Percentiles rank a stretch among this genome's conserved stretches.
phyloP scores from a whole-genome alignment of 2,888 invertebrate species.

The Trichacis sp. region DNA sequence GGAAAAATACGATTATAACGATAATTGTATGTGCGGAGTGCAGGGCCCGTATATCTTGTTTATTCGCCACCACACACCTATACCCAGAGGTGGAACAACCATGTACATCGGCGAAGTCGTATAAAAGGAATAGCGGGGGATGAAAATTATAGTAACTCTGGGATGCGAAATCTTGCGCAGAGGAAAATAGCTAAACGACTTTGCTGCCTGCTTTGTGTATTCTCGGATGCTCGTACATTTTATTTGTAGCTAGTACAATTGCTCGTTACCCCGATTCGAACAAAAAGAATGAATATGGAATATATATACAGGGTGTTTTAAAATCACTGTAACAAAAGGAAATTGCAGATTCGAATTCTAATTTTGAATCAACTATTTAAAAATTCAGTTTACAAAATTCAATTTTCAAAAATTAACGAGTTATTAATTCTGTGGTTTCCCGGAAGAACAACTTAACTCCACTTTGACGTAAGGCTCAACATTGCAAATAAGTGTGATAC shows the following conservation, averaged over 20 bases:
- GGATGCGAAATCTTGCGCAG: constrained; percentile 44
- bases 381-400: no score
- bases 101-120: constrained; percentile 45
- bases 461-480: no score
- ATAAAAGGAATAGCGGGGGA: constrained; percentile 44
- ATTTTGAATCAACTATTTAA: no score
- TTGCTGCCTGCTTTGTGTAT: constrained; percentile 49
- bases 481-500: no score
- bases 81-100: constrained; percentile 30
- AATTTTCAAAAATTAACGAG: no score
- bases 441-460: no score
- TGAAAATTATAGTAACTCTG: constrained; percentile 46
- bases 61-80: constrained; percentile 54
- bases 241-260: constrained; percentile 53
- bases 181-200: constrained; percentile 49
- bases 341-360: no score
- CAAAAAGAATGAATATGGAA: constrained; percentile 8
- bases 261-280: constrained; percentile 41
- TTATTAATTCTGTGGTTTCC: no score
- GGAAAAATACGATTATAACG: constrained; percentile 66
- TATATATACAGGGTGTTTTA: background rate
- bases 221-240: constrained; percentile 48
- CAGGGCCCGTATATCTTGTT: constrained; percentile 59
- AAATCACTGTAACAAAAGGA: background rate
- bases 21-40: constrained; percentile 66